Evolutionary conservation across 2,113 vertebrate genomes (phyloP).

Genomic region (Atrichornis clamosus): DNA sequence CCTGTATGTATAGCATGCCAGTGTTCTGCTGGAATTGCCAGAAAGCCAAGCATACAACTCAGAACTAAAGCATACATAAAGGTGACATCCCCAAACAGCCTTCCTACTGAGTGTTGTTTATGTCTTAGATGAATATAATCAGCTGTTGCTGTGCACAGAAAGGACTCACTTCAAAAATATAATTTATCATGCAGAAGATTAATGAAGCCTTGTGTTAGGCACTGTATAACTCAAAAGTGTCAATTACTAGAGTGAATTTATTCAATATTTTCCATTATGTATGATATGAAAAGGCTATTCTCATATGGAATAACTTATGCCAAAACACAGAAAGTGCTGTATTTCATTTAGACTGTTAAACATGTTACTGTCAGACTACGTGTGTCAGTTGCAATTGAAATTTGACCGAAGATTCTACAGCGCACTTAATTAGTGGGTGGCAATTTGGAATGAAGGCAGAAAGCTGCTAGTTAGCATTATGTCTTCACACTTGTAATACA

Average conservation of each 20-base stretch:
- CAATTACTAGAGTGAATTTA: not conserved
- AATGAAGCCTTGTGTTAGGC: not conserved
- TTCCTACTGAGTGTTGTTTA: not conserved
- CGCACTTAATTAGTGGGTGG: constrained; percentile 30
- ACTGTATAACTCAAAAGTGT: not conserved
- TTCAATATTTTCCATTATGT: not conserved
- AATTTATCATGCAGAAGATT: not conserved
- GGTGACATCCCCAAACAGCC: not conserved
- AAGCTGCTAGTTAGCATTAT: constrained; percentile 1
- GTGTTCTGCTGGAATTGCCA: not conserved
- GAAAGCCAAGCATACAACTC: not conserved
- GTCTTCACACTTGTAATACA: constrained; percentile 16
- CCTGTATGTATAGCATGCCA: not conserved
- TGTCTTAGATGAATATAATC: not conserved
- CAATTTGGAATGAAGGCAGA: not conserved
- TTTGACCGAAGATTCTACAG: constrained; percentile 8
- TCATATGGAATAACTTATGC: not conserved
- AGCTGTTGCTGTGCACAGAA: not conserved
- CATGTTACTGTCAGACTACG: constrained; percentile 1
- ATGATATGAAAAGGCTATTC: not conserved
- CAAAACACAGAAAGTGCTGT: not conserved
- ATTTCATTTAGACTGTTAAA: constrained; percentile 1
- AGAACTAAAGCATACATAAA: not conserved
- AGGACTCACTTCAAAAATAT: not conserved
- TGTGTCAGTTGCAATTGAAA: not conserved